These are phyloP conservation scores for Rhagium mordax DNA, from an alignment of 2,888 invertebrate species.

Conservation along the genomic window DNA sequence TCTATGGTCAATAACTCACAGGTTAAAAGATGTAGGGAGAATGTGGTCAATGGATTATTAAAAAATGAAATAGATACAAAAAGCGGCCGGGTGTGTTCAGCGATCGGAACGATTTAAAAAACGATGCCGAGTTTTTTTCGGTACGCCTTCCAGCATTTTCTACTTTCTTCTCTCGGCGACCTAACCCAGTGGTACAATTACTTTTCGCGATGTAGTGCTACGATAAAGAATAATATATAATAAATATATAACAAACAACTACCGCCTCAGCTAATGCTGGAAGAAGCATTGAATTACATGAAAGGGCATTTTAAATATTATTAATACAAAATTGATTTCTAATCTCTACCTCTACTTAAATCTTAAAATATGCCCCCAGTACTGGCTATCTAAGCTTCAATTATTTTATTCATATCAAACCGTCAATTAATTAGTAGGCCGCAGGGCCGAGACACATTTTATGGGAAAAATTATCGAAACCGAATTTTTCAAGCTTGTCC, in stretches of 20 bases:
- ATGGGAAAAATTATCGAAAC: neutral
- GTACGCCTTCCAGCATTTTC: neutral
- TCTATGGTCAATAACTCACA: slow-evolving; percentile 43
- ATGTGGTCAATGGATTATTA: slow-evolving; percentile 35
- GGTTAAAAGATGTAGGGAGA: slow-evolving; percentile 18
- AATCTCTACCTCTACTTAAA: too few species aligned
- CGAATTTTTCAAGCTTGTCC: neutral
- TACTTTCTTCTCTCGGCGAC: slow-evolving; percentile 1
- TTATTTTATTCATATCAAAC: too few species aligned
- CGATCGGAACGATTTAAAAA: slow-evolving; percentile 27
- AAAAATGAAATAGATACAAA: slow-evolving; percentile 24
- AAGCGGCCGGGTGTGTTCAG: slow-evolving; percentile 7
- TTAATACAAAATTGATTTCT: too few species aligned
- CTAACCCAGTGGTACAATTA: neutral
- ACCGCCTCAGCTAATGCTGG: too few species aligned
- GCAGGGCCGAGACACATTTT: neutral
- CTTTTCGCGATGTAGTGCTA: neutral
- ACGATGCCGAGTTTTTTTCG: neutral
- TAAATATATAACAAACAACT: neutral
- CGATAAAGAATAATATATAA: neutral
- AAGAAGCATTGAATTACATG: too few species aligned
- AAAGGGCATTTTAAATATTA: too few species aligned
- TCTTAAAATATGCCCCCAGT: too few species aligned
- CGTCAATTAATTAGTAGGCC: neutral
- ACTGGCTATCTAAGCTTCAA: too few species aligned